Evolutionary conservation across 2,113 vertebrate species (phyloP).

Genomic region (Pachypanchax playfairii): DNA sequence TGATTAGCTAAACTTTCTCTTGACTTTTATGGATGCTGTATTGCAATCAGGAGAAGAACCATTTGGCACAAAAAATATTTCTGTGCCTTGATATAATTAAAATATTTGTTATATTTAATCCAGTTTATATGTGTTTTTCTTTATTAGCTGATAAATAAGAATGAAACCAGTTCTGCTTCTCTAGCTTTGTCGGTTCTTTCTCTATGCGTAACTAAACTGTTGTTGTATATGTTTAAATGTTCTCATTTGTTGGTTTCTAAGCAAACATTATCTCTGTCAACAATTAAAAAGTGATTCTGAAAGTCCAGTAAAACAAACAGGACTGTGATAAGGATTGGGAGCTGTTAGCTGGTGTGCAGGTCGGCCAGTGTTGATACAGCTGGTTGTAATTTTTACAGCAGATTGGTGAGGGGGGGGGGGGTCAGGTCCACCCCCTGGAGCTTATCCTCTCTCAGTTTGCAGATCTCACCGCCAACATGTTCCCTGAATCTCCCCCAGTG

Average conservation of each 20-base stretch:
- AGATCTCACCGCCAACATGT: conserved; percentile 42
- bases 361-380: conserved; percentile 65
- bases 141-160: no score
- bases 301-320: conserved; percentile 25
- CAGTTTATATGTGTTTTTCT: no score
- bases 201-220: neutral
- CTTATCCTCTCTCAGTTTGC: conserved; percentile 49
- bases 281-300: conserved; percentile 31
- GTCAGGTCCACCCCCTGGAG: conserved; percentile 43
- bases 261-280: conserved; percentile 3
- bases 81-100: no score
- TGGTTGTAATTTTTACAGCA: conserved; percentile 58
- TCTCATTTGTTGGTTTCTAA: neutral
- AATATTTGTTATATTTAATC: no score
- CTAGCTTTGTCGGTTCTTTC: neutral
- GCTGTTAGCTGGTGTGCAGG: conserved; percentile 6
- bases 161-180: neutral
- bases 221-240: conserved; percentile 4
- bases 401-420: conserved; percentile 20
- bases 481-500: conserved; percentile 38
- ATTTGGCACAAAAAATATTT: no score
- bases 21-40: no score
- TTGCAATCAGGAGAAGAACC: no score
- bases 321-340: conserved; percentile 15
- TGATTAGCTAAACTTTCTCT: no score